phyloP scores from a whole-genome alignment of 2,113 vertebrate genomes.

The Megaceryle torquata region DNA sequence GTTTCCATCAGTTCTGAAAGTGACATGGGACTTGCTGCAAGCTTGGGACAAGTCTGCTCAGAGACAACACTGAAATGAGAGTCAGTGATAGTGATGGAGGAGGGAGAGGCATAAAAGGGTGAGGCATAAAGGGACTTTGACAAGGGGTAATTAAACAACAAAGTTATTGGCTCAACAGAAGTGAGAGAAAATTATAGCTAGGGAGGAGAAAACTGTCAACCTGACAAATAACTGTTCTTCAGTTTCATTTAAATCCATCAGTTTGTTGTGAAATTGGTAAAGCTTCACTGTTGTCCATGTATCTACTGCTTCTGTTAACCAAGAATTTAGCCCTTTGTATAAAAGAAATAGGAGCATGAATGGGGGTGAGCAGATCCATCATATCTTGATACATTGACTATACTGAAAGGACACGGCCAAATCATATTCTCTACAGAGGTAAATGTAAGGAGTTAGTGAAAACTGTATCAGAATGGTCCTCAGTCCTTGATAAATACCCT shows the following conservation, averaged over 20 bases:
- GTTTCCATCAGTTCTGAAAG: not conserved
- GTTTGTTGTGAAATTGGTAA: not conserved
- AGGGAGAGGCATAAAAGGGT: not conserved
- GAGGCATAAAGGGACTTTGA: slow-evolving; percentile 5
- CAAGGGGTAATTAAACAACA: not conserved
- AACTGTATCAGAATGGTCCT: not conserved
- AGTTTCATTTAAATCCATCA: not conserved
- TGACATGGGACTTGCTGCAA: not conserved
- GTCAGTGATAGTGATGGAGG: not conserved
- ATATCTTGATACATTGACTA: not conserved
- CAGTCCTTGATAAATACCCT: not conserved
- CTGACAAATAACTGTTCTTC: not conserved
- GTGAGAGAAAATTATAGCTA: not conserved
- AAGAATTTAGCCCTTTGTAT: not conserved
- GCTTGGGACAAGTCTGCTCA: not conserved
- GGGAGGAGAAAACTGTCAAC: not conserved
- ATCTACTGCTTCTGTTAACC: not conserved
- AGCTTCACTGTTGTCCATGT: not conserved
- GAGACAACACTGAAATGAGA: not conserved
- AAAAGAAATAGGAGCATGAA: not conserved
- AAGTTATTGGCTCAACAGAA: not conserved
- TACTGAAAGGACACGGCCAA: not conserved
- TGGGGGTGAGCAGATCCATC: fast-evolving
- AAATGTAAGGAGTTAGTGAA: not conserved
- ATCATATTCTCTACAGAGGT: not conserved